phyloP scores from a whole-genome alignment of 92 coral and sea anemone species.

The Muricea muricata region DNA sequence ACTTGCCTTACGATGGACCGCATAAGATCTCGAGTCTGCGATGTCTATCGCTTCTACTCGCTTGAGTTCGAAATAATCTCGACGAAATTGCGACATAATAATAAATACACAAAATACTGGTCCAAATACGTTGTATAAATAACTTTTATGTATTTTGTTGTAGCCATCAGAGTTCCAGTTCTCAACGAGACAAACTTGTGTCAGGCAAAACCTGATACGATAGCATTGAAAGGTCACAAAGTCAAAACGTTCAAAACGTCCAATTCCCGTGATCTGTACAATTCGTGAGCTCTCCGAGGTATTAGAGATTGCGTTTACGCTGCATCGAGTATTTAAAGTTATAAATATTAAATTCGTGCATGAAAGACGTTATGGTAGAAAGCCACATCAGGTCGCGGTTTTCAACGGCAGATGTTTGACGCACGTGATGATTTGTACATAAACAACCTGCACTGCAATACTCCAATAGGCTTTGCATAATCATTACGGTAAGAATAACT shows the following conservation, averaged over 20 bases:
- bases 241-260: too few relatives aligned
- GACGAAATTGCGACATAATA: constrained; percentile 12
- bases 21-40: neutral
- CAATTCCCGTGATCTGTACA: too few relatives aligned
- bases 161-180: neutral
- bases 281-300: too few relatives aligned
- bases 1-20: neutral
- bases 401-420: constrained; percentile 12
- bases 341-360: too few relatives aligned
- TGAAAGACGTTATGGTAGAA: neutral
- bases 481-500: too few relatives aligned
- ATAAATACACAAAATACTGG: neutral
- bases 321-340: neutral
- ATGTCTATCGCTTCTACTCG: constrained; percentile 29
- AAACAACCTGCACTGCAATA: too few relatives aligned
- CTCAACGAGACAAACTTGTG: too few relatives aligned
- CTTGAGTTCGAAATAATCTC: neutral
- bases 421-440: neutral
- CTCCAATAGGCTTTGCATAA: too few relatives aligned
- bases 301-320: too few relatives aligned
- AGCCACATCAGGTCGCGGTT: neutral
- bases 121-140: neutral
- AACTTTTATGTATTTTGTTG: neutral
- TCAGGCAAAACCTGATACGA: too few relatives aligned
- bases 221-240: too few relatives aligned